Percentiles rank a stretch among this genome's conserved stretches.
phyloP scores from a whole-genome alignment of 2,113 vertebrate species.

The Clarias batrachus region DNA sequence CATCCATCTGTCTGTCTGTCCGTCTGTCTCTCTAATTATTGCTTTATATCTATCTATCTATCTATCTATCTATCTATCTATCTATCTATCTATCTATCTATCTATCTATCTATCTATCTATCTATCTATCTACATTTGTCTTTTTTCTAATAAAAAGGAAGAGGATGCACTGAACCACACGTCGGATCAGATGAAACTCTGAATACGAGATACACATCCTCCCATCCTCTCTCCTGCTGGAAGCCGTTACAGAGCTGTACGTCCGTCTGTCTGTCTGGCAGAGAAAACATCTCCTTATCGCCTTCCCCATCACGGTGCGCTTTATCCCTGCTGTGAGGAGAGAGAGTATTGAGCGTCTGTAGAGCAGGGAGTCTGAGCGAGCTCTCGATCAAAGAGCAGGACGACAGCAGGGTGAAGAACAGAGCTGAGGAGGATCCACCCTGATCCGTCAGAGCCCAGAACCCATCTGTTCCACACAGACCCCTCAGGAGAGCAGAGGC shows the following conservation, averaged over 20 bases:
- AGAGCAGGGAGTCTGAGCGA: neutral
- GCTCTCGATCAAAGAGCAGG: neutral
- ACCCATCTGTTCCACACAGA: constrained; percentile 7
- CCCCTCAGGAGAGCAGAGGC: neutral
- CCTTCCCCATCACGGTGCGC: neutral
- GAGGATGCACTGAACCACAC: neutral
- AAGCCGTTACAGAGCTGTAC: neutral
- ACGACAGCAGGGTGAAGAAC: neutral
- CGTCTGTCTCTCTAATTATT: neutral
- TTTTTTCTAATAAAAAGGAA: too few relatives aligned
- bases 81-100: neutral
- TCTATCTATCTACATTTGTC: too few relatives aligned
- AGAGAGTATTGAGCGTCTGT: neutral
- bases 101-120: neutral
- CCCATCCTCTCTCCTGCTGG: neutral
- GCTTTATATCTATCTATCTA: neutral
- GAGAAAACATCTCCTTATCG: neutral
- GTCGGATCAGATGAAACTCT: neutral
- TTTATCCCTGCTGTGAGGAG: neutral
- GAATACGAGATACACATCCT: neutral
- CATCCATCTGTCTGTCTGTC: neutral
- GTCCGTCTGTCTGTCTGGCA: constrained; percentile 1
- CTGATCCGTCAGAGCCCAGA: neutral
- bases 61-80: neutral
- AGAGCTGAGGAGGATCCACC: neutral